Evolutionary conservation across 92 coral and sea anemone genomes (phyloP).

Genomic region (Porites cylindrica): DNA sequence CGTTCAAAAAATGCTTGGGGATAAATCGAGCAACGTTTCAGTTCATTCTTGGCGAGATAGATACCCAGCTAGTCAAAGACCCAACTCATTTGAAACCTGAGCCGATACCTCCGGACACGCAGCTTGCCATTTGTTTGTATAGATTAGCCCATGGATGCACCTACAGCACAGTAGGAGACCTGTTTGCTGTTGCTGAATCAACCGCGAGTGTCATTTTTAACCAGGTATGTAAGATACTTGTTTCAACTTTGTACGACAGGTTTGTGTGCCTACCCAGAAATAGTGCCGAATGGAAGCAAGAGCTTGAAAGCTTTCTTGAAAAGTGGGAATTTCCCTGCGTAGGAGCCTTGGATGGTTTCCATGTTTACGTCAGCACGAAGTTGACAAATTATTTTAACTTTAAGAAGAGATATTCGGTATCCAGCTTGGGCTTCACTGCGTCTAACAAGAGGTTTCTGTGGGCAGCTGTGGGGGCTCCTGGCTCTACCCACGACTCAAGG

Average conservation of each 20-base stretch:
- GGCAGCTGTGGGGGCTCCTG: constrained; percentile 80
- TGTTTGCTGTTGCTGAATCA: constrained; percentile 72
- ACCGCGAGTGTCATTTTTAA: constrained; percentile 70
- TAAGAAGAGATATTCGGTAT: constrained; percentile 75
- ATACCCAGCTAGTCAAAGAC: constrained; percentile 35
- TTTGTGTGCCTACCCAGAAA: constrained; percentile 62
- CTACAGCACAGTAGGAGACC: constrained; percentile 60
- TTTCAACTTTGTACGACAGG: constrained; percentile 56
- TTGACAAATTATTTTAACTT: constrained; percentile 74
- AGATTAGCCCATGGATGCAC: constrained; percentile 71
- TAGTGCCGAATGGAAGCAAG: constrained; percentile 67
- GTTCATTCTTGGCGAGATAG: constrained; percentile 51
- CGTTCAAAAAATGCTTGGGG: constrained; percentile 61
- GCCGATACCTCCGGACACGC: constrained; percentile 61
- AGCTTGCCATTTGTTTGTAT: constrained; percentile 70
- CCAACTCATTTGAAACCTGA: constrained; percentile 64
- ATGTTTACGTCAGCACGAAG: constrained; percentile 73
- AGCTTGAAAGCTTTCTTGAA: constrained; percentile 69
- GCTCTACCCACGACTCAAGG: constrained; percentile 72
- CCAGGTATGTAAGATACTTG: constrained; percentile 55
- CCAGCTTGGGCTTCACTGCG: constrained; percentile 72
- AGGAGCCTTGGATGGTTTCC: constrained; percentile 83
- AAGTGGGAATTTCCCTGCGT: constrained; percentile 80
- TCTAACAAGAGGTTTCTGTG: constrained; percentile 71
- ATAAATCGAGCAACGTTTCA: constrained; percentile 63